These are phyloP conservation scores for Xanthorhoe spadicearia DNA, from an alignment of 2,888 invertebrate species.

Conservation along the genomic window DNA sequence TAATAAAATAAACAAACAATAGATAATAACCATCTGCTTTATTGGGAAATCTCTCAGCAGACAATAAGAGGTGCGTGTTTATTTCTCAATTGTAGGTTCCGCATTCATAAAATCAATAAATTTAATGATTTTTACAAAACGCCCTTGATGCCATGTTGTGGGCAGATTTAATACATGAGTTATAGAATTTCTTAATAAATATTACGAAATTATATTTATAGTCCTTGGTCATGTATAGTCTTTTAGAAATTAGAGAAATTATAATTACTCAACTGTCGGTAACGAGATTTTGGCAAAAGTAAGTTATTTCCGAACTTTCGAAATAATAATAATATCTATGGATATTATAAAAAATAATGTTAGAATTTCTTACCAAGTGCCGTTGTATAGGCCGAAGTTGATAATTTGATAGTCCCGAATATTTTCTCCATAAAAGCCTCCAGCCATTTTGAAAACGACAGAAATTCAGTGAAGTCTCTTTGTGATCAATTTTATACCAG, in stretches of 20 bases:
- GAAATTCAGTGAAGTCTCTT: not conserved
- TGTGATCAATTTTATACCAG: constrained; percentile 4
- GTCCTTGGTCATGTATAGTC: not conserved
- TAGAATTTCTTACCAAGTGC: not conserved
- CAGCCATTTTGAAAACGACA: constrained; percentile 13
- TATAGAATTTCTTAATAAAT: not conserved
- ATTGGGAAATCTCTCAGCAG: not conserved
- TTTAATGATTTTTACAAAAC: not conserved
- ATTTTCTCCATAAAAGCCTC: not conserved
- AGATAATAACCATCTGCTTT: constrained; percentile 13
- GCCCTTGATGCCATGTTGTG: constrained; percentile 1
- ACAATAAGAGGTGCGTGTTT: not conserved
- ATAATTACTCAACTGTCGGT: too few species aligned
- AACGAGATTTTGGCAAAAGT: too few species aligned
- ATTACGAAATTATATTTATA: constrained; percentile 1
- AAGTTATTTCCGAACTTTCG: too few species aligned
- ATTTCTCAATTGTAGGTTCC: not conserved
- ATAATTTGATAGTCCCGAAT: not conserved
- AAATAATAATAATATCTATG: too few species aligned
- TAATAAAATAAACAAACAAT: constrained; percentile 27
- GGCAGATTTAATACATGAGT: not conserved
- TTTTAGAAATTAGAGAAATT: not conserved
- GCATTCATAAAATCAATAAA: not conserved
- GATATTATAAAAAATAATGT: too few species aligned
- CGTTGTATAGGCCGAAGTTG: not conserved